Base-by-base conservation (phyloP, 92 coral and sea anemone species). In the Umimayanthus kanabou region DNA sequence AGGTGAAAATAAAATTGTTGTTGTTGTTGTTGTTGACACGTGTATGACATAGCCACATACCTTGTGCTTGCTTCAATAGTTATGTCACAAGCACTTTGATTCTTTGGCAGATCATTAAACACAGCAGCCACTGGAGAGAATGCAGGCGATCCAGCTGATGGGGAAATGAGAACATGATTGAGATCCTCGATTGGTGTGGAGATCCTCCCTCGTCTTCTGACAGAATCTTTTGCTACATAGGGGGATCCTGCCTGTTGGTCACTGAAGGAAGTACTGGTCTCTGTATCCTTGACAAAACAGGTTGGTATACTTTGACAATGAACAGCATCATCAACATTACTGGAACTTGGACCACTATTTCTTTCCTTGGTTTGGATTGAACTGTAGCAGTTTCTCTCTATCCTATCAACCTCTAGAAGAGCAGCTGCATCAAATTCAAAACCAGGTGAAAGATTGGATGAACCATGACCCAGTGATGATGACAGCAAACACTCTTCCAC, bases 381-480 rank as follows among this genome's bases (percentile, higher is more conserved):
- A n/a, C 28, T 81, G 73, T 77, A 85, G 71, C 88, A 87, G 25
- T 92, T 93, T 88, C 89, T 90, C 81, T 95, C 96, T 49, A 97
- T 92, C 79, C 92, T 88, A 76, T 97, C 99, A 79, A 97, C 92
- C 77, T 93, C 96, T 10, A 95, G 92, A 40, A 97, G 88, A 47
- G 93, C 97, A 29, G 95, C 96, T 6, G 95, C 96, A 85, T 97
- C 99, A 92, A 97, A 92, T 71, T 97, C 98, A 91, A 95, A 96
- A 53, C 99, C 98, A 92, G 93, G 93, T 43, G 98, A 97, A 80
- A 96, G 64, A 77, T 79, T 92, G 82, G 93, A 91, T 28, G 95
- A 90, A 16, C 87, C 80, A 72, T 82, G 43, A 4, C 30, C 77
- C 18, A 80, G 22, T 29, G 76, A 42, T 20, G 65, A 45, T 18